Base-by-base conservation (phyloP, 2,113 vertebrate species). In the Amia ocellicauda region DNA sequence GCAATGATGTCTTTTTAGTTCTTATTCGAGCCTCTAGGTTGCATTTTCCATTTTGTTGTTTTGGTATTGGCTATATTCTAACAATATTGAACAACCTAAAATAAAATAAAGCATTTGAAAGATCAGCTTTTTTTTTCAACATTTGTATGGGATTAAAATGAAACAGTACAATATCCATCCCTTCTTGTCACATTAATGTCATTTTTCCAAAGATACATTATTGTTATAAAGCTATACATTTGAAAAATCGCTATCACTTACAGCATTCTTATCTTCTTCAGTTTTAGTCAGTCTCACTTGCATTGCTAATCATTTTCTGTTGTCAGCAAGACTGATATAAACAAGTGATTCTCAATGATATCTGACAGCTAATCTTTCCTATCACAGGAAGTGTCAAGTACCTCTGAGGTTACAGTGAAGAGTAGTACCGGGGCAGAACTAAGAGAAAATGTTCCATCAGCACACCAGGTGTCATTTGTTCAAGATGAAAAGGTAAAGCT, bases 401-500 rank as follows among this genome's bases (percentile, higher is more conserved):
- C 81, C 54, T 91, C 79, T 41, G 87, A 91, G 58, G 74, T 85
- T 26, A 78, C 61, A 27, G 45, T 80, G 80, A 80, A 78, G 73
- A 85, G 74, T 55, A 67, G 75, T 62, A 82, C 54, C 69, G 82
- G 68, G 47, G 70, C 64, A 52, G 67, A 70, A 51, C 62, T 50
- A 67, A 90, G 82, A 66, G 71, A 87, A 82, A 63, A 75, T 80
- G 74, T 16, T 60, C 62, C 67, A 60, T 84, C 86, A 66, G 80
- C 77, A 79, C 67, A 83, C 42, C 84, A 89, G 74, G 79, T 27
- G 36, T 70, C 86, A 78, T 69, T 78, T 73, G 80, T 81, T 74
- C 83, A 91, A 70, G 82, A 78, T 78, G 83, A 88, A 70, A 84
- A 78, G 93, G 93, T 97, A 93, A 86, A 3, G 19, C 29, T 43